Conservation (phyloP, 2,888 invertebrate genomes). For the Gari tellinella region DNA sequence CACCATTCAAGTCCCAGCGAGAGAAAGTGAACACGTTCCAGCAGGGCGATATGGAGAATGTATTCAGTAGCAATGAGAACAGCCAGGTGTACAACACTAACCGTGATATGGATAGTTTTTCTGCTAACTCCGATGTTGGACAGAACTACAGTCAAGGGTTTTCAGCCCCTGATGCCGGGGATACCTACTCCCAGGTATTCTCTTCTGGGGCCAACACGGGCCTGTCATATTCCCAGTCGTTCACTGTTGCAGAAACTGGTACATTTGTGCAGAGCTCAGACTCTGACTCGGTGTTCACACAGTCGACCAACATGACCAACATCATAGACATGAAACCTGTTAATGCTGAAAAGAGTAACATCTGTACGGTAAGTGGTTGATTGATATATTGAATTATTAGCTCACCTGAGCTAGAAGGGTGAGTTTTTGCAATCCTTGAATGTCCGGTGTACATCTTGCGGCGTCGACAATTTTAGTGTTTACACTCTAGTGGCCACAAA, state of each 20-base stretch:
- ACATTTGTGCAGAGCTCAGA: constrained; percentile 6
- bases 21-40: constrained; percentile 49
- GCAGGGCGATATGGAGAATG: constrained; percentile 54
- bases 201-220: constrained; percentile 24
- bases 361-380: constrained; percentile 85
- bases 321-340: constrained; percentile 55
- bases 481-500: no score
- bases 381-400: no score
- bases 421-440: no score
- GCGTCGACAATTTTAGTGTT: no score
- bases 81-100: constrained; percentile 42
- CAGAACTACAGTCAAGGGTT: constrained; percentile 32
- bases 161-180: background rate
- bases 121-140: constrained; percentile 30
- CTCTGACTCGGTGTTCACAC: constrained; percentile 39
- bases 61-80: constrained; percentile 35
- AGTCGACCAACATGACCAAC: constrained; percentile 36
- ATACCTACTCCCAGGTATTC: constrained; percentile 29
- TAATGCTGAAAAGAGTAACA: constrained; percentile 77
- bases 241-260: constrained; percentile 37
- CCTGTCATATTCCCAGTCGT: constrained; percentile 41
- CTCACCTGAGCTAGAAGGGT: no score
- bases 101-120: constrained; percentile 43
- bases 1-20: constrained; percentile 55
- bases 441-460: no score